Evolutionary conservation across 2,888 invertebrate genomes (phyloP).

Genomic region (Eupithecia subfuscata): DNA sequence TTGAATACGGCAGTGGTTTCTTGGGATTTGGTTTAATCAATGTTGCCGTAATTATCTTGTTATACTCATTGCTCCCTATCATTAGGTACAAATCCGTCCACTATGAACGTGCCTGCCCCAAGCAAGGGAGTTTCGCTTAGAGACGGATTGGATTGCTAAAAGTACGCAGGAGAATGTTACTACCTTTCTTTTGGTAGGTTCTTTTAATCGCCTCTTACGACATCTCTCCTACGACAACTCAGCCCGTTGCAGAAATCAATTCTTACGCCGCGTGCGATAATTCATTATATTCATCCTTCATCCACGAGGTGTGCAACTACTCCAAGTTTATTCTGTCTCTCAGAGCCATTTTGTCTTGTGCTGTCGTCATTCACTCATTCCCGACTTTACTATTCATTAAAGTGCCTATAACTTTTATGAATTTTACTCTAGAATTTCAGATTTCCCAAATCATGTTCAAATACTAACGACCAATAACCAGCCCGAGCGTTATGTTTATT

Average conservation of each 20-base stretch:
- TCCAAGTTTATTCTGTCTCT: neutral
- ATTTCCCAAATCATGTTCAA: neutral
- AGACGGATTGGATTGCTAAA: too few relatives aligned
- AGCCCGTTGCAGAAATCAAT: neutral
- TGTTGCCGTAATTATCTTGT: slow-evolving; percentile 15
- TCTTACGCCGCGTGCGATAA: neutral
- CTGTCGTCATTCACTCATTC: neutral
- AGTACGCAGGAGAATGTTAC: too few relatives aligned
- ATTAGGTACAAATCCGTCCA: neutral
- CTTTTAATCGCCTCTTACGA: neutral
- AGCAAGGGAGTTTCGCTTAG: too few relatives aligned
- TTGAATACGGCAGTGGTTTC: slow-evolving; percentile 30
- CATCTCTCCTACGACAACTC: neutral
- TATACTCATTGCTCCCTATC: neutral
- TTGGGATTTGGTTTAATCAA: slow-evolving; percentile 28
- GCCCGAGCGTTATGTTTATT: neutral
- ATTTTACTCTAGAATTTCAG: neutral
- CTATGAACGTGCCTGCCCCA: too few relatives aligned
- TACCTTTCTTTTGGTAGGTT: neutral
- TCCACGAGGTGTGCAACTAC: neutral
- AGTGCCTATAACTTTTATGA: neutral
- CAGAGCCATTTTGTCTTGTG: neutral
- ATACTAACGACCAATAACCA: neutral
- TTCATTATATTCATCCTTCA: neutral
- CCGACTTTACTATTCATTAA: neutral